Conservation (phyloP, 2,888 invertebrate genomes). For the Tribolium freemani region DNA sequence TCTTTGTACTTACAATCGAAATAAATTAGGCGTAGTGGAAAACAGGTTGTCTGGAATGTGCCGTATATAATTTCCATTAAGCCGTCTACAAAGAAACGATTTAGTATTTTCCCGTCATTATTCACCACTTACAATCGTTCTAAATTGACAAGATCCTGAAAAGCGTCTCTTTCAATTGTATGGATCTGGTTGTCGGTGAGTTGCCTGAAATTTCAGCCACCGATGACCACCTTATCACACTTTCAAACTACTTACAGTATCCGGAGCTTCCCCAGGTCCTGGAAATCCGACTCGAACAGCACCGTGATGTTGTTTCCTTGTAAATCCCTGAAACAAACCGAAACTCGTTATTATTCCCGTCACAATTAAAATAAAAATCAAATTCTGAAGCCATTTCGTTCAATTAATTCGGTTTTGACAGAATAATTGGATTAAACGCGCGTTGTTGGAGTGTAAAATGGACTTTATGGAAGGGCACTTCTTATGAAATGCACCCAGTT, state of each 20-base stretch:
- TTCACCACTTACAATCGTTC: constrained; percentile 88
- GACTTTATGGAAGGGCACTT: constrained; percentile 37
- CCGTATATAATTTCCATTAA: constrained; percentile 93
- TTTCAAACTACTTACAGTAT: constrained; percentile 88
- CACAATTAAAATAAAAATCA: constrained; percentile 53
- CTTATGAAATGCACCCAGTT: constrained; percentile 43
- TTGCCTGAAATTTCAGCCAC: constrained; percentile 77
- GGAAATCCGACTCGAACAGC: constrained; percentile 91
- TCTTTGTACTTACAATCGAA: constrained; percentile 88
- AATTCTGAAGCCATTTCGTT: constrained; percentile 51
- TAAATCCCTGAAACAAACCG: constrained; percentile 85
- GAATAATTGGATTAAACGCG: constrained; percentile 57
- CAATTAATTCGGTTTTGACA: constrained; percentile 60
- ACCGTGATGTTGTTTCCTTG: constrained; percentile 95
- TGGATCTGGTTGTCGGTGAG: constrained; percentile 94
- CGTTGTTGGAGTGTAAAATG: constrained; percentile 45
- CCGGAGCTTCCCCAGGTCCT: constrained; percentile 86
- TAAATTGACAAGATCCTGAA: constrained; percentile 87
- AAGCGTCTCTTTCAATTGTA: constrained; percentile 92
- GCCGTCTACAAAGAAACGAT: constrained; percentile 78
- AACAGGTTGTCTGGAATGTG: constrained; percentile 93
- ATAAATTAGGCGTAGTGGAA: constrained; percentile 89
- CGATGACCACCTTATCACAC: neutral
- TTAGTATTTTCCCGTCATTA: constrained; percentile 25
- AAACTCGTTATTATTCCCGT: constrained; percentile 48